Percentiles rank a stretch among this genome's conserved stretches.
phyloP scores from a whole-genome alignment of 2,888 invertebrate species.

The Tricholauxania praeusta region DNA sequence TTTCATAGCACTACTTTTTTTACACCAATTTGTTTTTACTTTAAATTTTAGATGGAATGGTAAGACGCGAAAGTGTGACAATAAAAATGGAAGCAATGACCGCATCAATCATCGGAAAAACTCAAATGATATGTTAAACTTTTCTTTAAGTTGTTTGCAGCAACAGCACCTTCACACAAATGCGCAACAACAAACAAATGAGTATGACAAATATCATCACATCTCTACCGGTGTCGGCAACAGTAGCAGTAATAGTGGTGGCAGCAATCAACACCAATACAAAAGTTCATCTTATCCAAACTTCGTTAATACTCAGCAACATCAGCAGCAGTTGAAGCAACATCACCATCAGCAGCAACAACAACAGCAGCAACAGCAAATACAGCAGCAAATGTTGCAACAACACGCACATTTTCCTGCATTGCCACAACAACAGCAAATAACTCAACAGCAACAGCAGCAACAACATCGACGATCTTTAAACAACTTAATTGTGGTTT shows the following conservation, averaged over 20 bases:
- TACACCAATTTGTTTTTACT: background rate
- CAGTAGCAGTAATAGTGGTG: conserved; percentile 40
- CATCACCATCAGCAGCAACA: conserved; percentile 46
- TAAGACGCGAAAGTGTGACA: conserved; percentile 63
- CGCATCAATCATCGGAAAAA: conserved; percentile 66
- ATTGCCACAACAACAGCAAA: conserved; percentile 53
- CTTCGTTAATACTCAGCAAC: conserved; percentile 58
- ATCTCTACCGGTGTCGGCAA: conserved; percentile 40
- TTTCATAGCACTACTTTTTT: background rate
- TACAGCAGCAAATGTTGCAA: conserved; percentile 55
- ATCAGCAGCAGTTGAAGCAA: conserved; percentile 43
- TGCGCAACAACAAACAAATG: conserved; percentile 53
- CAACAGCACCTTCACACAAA: conserved; percentile 51
- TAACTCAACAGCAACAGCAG: conserved; percentile 49
- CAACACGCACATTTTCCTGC: conserved; percentile 59
- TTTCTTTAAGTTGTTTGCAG: conserved; percentile 56
- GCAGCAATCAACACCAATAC: conserved; percentile 52
- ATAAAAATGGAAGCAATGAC: conserved; percentile 64
- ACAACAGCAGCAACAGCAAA: conserved; percentile 46
- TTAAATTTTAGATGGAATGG: conserved; percentile 61
- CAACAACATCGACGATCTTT: conserved; percentile 63
- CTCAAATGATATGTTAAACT: conserved; percentile 64
- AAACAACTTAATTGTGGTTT: conserved; percentile 64
- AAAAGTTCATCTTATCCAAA: conserved; percentile 66
- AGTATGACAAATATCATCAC: conserved; percentile 54